Percentiles rank a stretch among this genome's conserved stretches.
Evolutionary conservation across 2,797 vertebrate genomes (phyloP).

Genomic region (Neosilurus hyrtlii): DNA sequence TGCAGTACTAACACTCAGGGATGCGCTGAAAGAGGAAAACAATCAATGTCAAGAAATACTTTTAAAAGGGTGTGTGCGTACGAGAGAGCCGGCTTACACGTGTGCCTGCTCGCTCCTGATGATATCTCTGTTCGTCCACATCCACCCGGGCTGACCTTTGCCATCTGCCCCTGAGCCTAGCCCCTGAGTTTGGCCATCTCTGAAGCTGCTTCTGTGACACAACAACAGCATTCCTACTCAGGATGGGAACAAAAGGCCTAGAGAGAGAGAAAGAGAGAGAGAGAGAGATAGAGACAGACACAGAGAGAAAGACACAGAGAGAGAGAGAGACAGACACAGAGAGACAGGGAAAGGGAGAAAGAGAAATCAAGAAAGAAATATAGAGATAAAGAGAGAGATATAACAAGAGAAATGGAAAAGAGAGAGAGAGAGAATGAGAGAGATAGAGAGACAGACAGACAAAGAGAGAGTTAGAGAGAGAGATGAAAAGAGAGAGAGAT

Average conservation of each 20-base stretch:
- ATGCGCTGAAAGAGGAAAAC: neutral
- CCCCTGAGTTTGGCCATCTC: constrained; percentile 69
- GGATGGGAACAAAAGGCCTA: constrained; percentile 52
- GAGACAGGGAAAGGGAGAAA: neutral
- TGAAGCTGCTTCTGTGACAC: constrained; percentile 67
- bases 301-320: neutral
- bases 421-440: too few relatives aligned
- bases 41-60: neutral
- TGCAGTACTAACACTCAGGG: neutral
- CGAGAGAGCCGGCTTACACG: constrained; percentile 51
- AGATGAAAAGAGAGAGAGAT: too few relatives aligned
- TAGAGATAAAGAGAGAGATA: too few relatives aligned
- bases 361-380: neutral
- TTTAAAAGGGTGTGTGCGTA: neutral
- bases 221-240: constrained; percentile 67
- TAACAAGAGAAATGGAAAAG: too few relatives aligned
- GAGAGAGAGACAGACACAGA: too few relatives aligned
- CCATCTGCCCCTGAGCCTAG: constrained; percentile 63
- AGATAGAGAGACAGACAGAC: too few relatives aligned
- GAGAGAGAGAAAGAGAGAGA: neutral
- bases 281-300: too few relatives aligned
- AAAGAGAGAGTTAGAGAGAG: too few relatives aligned
- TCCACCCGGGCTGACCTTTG: constrained; percentile 53
- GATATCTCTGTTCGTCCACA: constrained; percentile 54
- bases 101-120: constrained; percentile 56